phyloP scores from a whole-genome alignment of 2,113 vertebrate species.

The Cochlearius cochlearius region DNA sequence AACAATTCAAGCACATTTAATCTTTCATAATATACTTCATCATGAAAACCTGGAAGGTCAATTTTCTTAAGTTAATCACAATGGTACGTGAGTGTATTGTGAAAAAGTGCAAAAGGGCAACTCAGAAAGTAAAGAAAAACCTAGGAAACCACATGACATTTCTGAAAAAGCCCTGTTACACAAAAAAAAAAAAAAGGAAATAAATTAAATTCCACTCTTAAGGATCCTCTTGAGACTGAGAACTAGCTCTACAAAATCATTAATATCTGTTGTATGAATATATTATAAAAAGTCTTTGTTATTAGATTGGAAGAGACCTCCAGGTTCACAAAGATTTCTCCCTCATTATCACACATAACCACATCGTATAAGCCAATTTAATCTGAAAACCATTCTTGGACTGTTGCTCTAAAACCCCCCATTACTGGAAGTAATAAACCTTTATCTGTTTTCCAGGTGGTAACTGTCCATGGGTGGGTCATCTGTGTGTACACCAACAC shows the following conservation, averaged over 20 bases:
- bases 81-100: not conserved
- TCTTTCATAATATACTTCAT: not conserved
- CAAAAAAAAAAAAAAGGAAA: not conserved
- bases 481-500: not conserved
- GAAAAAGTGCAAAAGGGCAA: not conserved
- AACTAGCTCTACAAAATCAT: not conserved
- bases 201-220: not conserved
- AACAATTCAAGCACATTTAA: not conserved
- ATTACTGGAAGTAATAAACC: not conserved
- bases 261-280: not conserved
- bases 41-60: not conserved
- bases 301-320: not conserved
- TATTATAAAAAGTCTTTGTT: not conserved
- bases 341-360: not conserved
- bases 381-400: not conserved
- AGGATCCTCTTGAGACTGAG: not conserved
- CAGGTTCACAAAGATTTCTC: not conserved
- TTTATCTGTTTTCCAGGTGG: not conserved
- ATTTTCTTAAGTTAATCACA: not conserved
- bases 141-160: not conserved
- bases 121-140: not conserved
- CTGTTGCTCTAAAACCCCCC: not conserved
- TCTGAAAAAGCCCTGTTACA: not conserved
- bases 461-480: not conserved
- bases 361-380: not conserved